These are phyloP conservation scores for Dryococelus australis DNA, from an alignment of 2,888 invertebrate species.

Conservation along the genomic window DNA sequence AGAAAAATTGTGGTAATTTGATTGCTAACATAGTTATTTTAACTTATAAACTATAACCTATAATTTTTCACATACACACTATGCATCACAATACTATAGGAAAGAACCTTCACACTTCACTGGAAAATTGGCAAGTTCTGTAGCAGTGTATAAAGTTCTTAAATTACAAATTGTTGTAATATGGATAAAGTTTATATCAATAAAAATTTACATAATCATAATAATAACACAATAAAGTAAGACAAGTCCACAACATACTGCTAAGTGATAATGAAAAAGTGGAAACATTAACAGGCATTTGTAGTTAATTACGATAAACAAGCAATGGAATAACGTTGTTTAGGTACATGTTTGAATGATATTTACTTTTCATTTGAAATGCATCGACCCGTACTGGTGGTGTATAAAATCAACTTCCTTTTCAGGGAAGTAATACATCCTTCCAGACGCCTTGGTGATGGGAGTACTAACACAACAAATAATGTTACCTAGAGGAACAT, in stretches of 20 bases:
- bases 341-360: not conserved
- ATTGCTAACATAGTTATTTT: constrained; percentile 4
- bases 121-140: not conserved
- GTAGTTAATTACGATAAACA: not conserved
- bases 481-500: constrained; percentile 16
- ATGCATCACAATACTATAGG: not conserved
- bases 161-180: not conserved
- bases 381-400: not conserved
- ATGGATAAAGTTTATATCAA: not conserved
- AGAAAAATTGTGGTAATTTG: constrained; percentile 23
- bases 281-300: not conserved
- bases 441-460: constrained; percentile 28
- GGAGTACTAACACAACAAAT: constrained; percentile 18
- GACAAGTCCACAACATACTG: not conserved
- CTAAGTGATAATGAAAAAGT: not conserved
- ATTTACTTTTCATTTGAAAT: not conserved
- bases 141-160: not conserved
- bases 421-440: constrained; percentile 12
- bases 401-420: constrained; percentile 18
- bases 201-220: not conserved
- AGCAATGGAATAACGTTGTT: no score
- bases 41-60: not conserved
- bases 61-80: not conserved
- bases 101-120: constrained; percentile 1
- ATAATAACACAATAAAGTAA: not conserved